Conservation (phyloP, 2,797 vertebrate species). For the Chiroxiphia lanceolata region DNA sequence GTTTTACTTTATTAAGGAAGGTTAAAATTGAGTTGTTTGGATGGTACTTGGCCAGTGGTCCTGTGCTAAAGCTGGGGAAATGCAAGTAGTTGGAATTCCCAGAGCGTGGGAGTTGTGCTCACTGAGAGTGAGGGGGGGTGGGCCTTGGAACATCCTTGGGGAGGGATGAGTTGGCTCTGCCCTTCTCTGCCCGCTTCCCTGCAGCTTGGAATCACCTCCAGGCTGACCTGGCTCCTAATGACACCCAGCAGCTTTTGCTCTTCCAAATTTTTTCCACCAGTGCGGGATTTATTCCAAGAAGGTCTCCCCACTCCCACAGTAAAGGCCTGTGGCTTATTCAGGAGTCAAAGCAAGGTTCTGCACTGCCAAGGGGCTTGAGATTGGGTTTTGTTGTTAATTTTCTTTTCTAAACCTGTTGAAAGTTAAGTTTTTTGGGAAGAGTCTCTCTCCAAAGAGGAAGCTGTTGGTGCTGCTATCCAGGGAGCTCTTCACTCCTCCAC, state of each 20-base stretch:
- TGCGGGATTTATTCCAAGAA: neutral
- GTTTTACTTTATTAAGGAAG: neutral
- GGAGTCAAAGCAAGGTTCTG: neutral
- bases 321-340: neutral
- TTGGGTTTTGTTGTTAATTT: neutral
- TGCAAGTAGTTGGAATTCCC: neutral
- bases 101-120: neutral
- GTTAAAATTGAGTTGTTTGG: neutral
- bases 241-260: rapidly evolving
- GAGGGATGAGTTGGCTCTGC: rapidly evolving
- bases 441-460: neutral
- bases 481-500: neutral
- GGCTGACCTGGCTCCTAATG: neutral
- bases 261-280: neutral
- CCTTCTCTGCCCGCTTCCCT: neutral
- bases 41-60: neutral
- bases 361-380: neutral
- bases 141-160: neutral
- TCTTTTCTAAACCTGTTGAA: neutral
- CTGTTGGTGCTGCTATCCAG: neutral
- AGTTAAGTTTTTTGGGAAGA: neutral
- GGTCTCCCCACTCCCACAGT: neutral
- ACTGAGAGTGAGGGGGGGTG: too few species aligned
- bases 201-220: rapidly evolving
- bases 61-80: neutral